phyloP scores from a whole-genome alignment of 2,797 vertebrate genomes.

The Balearica regulorum region DNA sequence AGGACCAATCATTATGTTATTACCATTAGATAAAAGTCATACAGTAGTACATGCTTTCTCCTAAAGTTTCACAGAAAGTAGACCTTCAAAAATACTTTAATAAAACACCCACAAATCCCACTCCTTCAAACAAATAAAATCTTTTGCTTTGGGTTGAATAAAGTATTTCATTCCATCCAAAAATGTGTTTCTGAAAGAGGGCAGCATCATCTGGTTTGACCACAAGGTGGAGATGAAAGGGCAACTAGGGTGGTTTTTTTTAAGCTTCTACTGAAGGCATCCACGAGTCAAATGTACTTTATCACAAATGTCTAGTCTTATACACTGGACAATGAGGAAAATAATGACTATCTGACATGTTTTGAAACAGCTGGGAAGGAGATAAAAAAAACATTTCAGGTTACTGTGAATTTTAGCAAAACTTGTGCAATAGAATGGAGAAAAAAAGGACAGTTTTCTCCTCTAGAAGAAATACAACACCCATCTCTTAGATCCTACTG shows the following conservation, averaged over 20 bases:
- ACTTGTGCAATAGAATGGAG: neutral
- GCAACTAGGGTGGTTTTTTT: neutral
- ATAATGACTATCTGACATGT: neutral
- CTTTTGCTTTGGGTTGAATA: neutral
- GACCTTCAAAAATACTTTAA: neutral
- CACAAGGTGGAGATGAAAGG: conserved; percentile 14
- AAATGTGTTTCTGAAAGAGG: neutral
- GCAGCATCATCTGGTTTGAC: neutral
- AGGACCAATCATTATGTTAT: neutral
- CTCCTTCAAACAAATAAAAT: neutral
- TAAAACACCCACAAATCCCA: neutral
- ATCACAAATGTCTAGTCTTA: neutral
- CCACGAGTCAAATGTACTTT: neutral
- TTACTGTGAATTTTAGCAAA: neutral
- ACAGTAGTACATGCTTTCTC: neutral
- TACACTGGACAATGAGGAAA: neutral
- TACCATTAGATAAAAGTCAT: neutral
- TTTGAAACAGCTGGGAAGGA: neutral
- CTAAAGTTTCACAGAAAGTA: neutral
- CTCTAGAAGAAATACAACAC: neutral
- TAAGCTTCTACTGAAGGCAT: neutral
- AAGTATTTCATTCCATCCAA: neutral
- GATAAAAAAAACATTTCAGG: neutral
- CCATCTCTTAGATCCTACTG: neutral
- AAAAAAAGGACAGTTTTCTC: neutral